Evolutionary conservation across 2,113 vertebrate genomes (phyloP), one percentile per base, ranked within the genome.

Genomic region (Oreotrochilus melanogaster): DNA sequence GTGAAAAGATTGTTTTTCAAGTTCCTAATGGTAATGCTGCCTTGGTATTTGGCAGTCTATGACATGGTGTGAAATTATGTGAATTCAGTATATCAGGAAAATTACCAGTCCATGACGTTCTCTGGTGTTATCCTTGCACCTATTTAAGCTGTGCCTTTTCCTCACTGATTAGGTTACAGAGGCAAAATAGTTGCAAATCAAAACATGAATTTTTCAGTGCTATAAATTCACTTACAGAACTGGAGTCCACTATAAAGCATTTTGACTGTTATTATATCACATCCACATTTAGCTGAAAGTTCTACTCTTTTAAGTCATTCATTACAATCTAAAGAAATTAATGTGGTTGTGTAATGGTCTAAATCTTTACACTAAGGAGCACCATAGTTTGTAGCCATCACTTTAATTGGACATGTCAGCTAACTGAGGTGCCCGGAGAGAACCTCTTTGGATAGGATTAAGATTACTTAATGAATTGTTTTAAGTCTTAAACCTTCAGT

Each of bases 381-480:
- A 61, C 97, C 96, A 96, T 97, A 98, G 98, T 98, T 97, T 97
- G 94, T 87, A 89, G 62, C 57, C 13, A 30, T 97, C 93, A 95
- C 45, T 62, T 69, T 99, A 98, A 99, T 98, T 98, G 96, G 95
- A 97, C 89, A 39, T 98, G 98, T 98, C 98, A 98, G 94, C 79
- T 93, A 96, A 95, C 98, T 98, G 98, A 97, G 98, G 98, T 98
- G 98, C 93, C 97, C 98, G 93, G 84, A 90, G 96, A 96, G 96
- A 95, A 97, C 96, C 95, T 97, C 96, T 95, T 58, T 92, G 94
- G 86, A 97, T 95, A 95, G 93, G 98, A 98, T 98, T 97, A 96
- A 97, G 97, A 96, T 98, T 98, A 97, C 95, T 94, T 88, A 95
- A 12, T 88, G 89, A 94, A 89, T 92, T 97, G 96, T 96, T 94